Evolutionary conservation across 2,888 invertebrate genomes (phyloP), one percentile per base, ranked within the genome.

Genomic region (Drosophila greeni): DNA sequence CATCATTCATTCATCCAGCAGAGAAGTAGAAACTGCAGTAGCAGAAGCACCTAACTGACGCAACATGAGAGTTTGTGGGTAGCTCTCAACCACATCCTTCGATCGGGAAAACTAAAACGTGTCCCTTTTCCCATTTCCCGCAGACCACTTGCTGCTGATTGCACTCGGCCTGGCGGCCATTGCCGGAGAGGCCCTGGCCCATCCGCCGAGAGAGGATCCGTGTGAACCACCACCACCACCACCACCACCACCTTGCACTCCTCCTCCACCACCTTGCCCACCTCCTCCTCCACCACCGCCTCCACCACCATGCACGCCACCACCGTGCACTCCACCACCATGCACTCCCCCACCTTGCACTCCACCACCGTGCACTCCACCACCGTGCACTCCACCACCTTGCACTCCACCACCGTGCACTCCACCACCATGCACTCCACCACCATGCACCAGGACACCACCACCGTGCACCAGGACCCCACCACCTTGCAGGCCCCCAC

Each of bases 21-120:
- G 67, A 67, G 42, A 67, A 66, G 67, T 49, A 43, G 37, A 49
- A 49, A 66, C 67, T 67, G 49, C 66, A 47, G 47, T 65, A 51
- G 40, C 65, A 42, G 40, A 26, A 55, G 20, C 31, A 42, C 6
- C 12, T 48, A 66, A 3, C 16, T 9, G 33, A 40, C 24, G 47
- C 47, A 66, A 43, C 34, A 80, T 74, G 69, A 72, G 66, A 74
- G 62, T 62, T 61, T 77, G 66, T 76, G 54, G 59, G 74, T 74
- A 52, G 16, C 14, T 14, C 14, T 14, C 8, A 3, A 2, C 14
- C 8, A 7, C 0, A 18, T 7, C 5, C 23, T 5, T 8, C 23
- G 12, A 33, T 7, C 7, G 20, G 4, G 20, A 8, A 5, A 1
- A 14, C 12, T 53, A 39, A 49, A 18, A 2, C 2, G 40, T 37